A percentile compares a stretch with the other conserved stretches of the same genome.
Conservation (phyloP, 2,113 vertebrate genomes). For the Saccopteryx leptura region DNA sequence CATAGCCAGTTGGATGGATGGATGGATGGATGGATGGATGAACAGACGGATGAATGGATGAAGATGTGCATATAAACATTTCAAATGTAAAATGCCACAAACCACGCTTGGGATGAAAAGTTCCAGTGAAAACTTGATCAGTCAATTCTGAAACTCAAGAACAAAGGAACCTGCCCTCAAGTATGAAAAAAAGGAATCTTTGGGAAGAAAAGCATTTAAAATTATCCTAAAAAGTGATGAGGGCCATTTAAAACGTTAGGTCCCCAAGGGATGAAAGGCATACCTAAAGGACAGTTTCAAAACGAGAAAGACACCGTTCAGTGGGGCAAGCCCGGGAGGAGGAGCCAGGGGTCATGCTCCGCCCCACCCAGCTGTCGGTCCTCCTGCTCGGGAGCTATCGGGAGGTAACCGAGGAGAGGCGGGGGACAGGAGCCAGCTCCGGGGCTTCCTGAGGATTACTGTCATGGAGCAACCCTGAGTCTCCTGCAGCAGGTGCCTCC, state of each 20-base stretch:
- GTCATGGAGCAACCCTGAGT: background rate
- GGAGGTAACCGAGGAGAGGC: background rate
- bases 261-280: background rate
- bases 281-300: background rate
- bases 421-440: background rate
- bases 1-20: background rate
- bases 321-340: background rate
- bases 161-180: background rate
- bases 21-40: background rate
- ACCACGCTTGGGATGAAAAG: background rate
- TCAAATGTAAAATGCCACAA: background rate
- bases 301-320: background rate
- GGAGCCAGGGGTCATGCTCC: background rate
- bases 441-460: background rate
- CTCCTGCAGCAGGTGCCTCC: background rate
- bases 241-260: background rate
- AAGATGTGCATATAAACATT: background rate
- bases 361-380: accelerated
- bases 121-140: background rate
- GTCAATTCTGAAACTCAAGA: conserved; percentile 23
- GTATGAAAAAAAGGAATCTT: background rate
- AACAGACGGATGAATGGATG: background rate
- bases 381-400: background rate
- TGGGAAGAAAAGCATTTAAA: background rate
- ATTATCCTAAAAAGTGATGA: background rate